Conservation (phyloP, 2,113 vertebrate species). For the Archilochus colubris region DNA sequence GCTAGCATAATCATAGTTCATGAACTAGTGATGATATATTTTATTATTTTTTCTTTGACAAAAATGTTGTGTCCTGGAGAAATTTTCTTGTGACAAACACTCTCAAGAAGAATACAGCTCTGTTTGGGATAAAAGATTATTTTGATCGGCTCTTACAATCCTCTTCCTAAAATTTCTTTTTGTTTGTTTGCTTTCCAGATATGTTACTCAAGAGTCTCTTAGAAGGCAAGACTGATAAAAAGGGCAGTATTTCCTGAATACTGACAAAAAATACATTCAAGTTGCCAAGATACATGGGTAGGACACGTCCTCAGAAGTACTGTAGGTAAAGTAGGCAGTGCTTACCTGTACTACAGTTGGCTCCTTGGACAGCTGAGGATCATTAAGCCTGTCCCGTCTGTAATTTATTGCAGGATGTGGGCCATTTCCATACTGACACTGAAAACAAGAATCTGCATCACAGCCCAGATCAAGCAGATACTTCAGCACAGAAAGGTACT, state of each 20-base stretch:
- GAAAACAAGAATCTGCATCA: conserved; percentile 86
- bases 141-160: neutral
- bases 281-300: neutral
- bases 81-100: neutral
- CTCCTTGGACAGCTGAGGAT: conserved; percentile 53
- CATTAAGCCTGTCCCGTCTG: conserved; percentile 61
- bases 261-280: neutral
- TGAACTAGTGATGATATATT: neutral
- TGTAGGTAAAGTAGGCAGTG: neutral
- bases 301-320: neutral
- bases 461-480: conserved; percentile 90
- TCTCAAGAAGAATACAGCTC: neutral
- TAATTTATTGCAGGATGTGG: conserved; percentile 79
- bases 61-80: neutral
- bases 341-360: conserved; percentile 78
- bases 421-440: conserved; percentile 80
- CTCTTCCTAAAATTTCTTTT: neutral
- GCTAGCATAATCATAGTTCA: neutral
- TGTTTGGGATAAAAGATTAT: neutral
- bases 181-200: neutral
- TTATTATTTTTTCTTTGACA: neutral
- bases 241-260: neutral
- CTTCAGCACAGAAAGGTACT: conserved; percentile 86
- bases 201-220: neutral
- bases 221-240: neutral